Conservation (phyloP, 2,797 vertebrate species). For the Philypnodon macrostomus region DNA sequence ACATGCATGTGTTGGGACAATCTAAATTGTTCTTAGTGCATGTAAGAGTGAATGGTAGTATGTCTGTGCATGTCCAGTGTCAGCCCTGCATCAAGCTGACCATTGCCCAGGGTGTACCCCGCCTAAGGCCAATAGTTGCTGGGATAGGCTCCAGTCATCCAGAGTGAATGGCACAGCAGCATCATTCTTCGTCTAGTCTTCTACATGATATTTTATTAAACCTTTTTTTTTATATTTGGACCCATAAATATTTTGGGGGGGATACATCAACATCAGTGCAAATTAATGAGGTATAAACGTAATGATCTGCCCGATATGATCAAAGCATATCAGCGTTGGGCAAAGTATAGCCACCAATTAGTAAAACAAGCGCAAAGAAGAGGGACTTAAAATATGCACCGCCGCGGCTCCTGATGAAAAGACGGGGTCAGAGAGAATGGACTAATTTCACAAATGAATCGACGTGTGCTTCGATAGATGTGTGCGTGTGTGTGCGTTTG, state of each 20-base stretch:
- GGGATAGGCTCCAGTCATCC: too few species aligned
- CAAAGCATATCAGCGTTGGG: constrained; percentile 83
- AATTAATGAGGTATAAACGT: constrained; percentile 87
- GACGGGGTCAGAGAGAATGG: constrained; percentile 80
- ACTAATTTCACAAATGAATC: constrained; percentile 81
- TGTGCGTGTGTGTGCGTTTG: constrained; percentile 43
- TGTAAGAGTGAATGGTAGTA: too few species aligned
- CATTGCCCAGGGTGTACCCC: too few species aligned
- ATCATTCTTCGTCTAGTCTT: constrained; percentile 62
- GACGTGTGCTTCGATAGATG: constrained; percentile 47
- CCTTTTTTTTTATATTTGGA: constrained; percentile 71
- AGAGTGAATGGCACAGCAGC: constrained; percentile 65
- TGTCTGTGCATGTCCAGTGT: too few species aligned
- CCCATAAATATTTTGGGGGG: constrained; percentile 58
- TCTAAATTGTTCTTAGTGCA: too few species aligned
- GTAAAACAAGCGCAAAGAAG: constrained; percentile 79
- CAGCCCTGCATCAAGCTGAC: too few species aligned
- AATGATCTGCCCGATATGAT: constrained; percentile 85
- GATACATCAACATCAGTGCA: constrained; percentile 66
- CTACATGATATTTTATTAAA: constrained; percentile 81
- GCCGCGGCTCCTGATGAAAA: constrained; percentile 78
- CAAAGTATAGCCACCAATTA: constrained; percentile 84
- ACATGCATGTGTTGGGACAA: too few species aligned
- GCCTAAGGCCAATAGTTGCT: too few species aligned
- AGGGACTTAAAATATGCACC: constrained; percentile 79